Conservation (phyloP, 1,140 invertebrate genomes). For the Cardiocondyla obscurior region DNA sequence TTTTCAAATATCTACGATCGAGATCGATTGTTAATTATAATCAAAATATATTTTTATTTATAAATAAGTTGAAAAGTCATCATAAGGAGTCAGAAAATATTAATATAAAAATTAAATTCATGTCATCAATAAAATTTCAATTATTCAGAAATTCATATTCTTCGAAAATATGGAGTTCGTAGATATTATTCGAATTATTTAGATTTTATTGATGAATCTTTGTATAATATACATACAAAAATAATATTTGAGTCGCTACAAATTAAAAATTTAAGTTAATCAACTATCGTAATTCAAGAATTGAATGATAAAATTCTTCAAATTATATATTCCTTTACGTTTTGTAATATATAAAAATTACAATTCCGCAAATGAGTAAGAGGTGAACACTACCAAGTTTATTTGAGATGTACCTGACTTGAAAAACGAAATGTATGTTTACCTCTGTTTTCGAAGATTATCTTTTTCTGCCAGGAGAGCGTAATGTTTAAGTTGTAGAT, state of each 20-base stretch:
- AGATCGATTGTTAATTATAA: conserved; percentile 14
- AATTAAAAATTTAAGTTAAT: conserved; percentile 7
- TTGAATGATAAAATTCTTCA: neutral
- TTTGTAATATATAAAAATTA: conserved; percentile 51
- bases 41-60: neutral
- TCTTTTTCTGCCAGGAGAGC: conserved; percentile 43
- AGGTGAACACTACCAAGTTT: conserved; percentile 54
- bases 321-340: conserved; percentile 2
- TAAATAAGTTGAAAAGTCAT: neutral
- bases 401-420: conserved; percentile 81
- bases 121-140: neutral
- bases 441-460: conserved; percentile 33
- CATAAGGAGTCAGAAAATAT: neutral
- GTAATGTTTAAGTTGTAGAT: conserved; percentile 76
- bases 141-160: conserved; percentile 5
- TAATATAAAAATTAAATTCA: neutral
- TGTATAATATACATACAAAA: neutral
- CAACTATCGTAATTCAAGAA: neutral
- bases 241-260: neutral
- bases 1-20: neutral
- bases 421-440: conserved; percentile 68
- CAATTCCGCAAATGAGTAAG: neutral
- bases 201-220: neutral
- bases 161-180: neutral
- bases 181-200: neutral